A percentile compares a stretch with the other conserved stretches of the same genome.
Evolutionary conservation across 2,888 invertebrate species (phyloP).

Genomic region (Volucella inflata): DNA sequence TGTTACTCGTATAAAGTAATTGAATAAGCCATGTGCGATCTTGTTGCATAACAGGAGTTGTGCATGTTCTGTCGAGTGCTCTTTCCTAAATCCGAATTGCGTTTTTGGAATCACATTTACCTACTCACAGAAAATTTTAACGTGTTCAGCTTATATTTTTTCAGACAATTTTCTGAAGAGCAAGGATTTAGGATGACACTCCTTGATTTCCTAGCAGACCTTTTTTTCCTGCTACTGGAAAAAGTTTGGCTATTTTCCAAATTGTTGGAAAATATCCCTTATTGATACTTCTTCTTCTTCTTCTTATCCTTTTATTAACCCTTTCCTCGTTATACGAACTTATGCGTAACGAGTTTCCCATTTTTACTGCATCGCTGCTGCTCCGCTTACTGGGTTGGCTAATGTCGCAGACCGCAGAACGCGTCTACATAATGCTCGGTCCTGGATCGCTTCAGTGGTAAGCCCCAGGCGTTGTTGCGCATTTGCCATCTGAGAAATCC

Average conservation of each 20-base stretch:
- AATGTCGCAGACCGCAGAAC: too few relatives aligned
- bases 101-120: neutral
- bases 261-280: neutral
- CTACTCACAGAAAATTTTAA: neutral
- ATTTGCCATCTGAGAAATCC: too few relatives aligned
- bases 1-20: too few relatives aligned
- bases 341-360: too few relatives aligned
- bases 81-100: neutral
- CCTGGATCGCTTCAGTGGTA: too few relatives aligned
- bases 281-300: too few relatives aligned
- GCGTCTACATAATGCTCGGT: too few relatives aligned
- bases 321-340: too few relatives aligned
- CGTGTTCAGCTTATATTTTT: neutral
- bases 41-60: neutral
- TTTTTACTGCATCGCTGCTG: too few relatives aligned
- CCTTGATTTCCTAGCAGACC: neutral
- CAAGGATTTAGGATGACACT: neutral
- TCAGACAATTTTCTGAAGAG: neutral
- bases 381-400: too few relatives aligned
- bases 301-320: too few relatives aligned
- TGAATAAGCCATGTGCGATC: neutral
- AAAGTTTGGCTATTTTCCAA: neutral
- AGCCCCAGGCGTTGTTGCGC: too few relatives aligned
- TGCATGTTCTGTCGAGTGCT: neutral
- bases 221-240: constrained; percentile 1